A percentile compares a stretch with the other conserved stretches of the same genome.
Evolutionary conservation across 2,888 invertebrate species (phyloP).

Genomic region (Lamellibrachia columna): DNA sequence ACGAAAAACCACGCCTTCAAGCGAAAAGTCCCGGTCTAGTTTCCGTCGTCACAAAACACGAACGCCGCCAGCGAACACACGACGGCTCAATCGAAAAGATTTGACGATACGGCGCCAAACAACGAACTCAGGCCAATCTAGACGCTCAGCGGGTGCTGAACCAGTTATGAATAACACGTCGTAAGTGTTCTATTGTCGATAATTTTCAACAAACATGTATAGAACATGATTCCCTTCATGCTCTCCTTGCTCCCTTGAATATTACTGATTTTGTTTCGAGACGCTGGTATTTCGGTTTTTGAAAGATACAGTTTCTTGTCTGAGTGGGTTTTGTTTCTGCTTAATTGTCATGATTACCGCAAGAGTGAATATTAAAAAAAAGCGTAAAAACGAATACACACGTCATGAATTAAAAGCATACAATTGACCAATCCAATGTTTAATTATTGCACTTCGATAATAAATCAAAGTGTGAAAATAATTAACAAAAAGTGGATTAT

Average conservation of each 20-base stretch:
- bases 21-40: constrained; percentile 1
- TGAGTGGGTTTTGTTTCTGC: not conserved
- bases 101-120: not conserved
- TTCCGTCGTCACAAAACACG: constrained; percentile 11
- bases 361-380: no score
- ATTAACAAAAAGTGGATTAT: no score
- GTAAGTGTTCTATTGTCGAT: not conserved
- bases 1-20: not conserved
- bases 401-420: no score
- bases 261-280: not conserved
- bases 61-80: not conserved
- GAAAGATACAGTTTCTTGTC: not conserved
- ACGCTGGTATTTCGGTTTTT: not conserved
- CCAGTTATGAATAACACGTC: not conserved
- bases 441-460: no score
- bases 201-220: not conserved
- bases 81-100: constrained; percentile 8
- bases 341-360: not conserved
- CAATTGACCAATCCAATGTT: no score
- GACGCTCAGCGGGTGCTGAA: not conserved
- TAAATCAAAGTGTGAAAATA: no score
- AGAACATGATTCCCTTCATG: not conserved
- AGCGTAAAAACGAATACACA: no score
- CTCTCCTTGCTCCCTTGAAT: not conserved
- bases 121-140: not conserved